Base-by-base conservation (phyloP, 2,113 vertebrate species). In the Oncorhynchus clarkii region DNA sequence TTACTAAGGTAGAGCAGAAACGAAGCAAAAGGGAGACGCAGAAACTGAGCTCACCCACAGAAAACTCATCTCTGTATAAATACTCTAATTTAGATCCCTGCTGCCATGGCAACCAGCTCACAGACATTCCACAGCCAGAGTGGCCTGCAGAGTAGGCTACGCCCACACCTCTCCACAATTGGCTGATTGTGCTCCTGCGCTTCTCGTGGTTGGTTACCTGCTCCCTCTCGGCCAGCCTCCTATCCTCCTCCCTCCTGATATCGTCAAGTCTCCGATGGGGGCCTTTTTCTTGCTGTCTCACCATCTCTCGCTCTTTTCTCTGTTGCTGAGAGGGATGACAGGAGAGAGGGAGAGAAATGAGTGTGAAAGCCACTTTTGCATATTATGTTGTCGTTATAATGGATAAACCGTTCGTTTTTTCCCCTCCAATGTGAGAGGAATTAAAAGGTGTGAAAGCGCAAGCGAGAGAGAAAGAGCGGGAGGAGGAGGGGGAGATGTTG, bases 221-320 rank as follows among this genome's bases (percentile, higher is more conserved):
- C 90, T 97, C 96, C 24, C 96, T 93, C 87, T 97, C 96, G 0
- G 96, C 96, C 89, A 96, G 84, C 87, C 95, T 92, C 74, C 96
- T 87, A 79, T 97, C 96, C 87, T 97, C 96, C 87, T 97, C 96
- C 34, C 96, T 90, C 78, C 96, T 93, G 87, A 95, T 94, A 88
- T 97, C 96, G 76, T 96, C 96, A 5, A 95, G 89, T 77, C 96
- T 88, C 80, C 96, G 95, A 81, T 94, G 93, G 89, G 96, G 95
- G 85, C 95, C 95, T 84, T 97, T 96, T 82, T 96, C 95, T 85
- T 97, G 96, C 88, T 96, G 95, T 89, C 96, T 95, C 86, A 94
- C 92, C 89, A 96, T 95, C 80, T 96, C 95, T 29, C 95, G 92
- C 86, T 96, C 96, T 26, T 96, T 94, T 71, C 95, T 93, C 88